phyloP scores from a whole-genome alignment of 2,888 invertebrate species.

The Odontothrips loti region DNA sequence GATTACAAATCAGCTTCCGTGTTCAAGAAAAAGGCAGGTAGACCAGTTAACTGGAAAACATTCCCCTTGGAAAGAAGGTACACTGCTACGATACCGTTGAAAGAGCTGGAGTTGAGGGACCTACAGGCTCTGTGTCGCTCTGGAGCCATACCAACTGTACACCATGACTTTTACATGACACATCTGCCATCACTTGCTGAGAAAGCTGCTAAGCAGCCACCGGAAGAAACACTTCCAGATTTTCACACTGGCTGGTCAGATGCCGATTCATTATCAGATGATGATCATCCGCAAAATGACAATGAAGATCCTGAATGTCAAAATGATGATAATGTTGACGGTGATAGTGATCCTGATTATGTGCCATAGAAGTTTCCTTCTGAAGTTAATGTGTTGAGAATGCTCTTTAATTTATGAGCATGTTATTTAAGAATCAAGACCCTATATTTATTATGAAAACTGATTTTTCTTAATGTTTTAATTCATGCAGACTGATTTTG shows the following conservation, averaged over 20 bases:
- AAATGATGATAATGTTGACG: background rate
- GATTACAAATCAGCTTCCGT: background rate
- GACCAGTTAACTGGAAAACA: background rate
- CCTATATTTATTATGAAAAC: no score
- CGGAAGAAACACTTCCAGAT: background rate
- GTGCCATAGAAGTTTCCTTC: no score
- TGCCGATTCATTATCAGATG: no score
- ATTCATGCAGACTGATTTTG: no score
- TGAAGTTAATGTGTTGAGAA: no score
- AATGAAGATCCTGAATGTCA: background rate
- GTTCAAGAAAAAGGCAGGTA: background rate
- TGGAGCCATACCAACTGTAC: background rate
- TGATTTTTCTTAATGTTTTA: no score
- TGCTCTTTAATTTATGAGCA: no score
- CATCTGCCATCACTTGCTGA: background rate
- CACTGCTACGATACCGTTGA: background rate
- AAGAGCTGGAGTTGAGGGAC: background rate
- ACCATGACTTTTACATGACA: background rate
- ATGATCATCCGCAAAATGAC: no score
- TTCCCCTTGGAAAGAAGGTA: background rate
- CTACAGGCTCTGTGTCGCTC: background rate
- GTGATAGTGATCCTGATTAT: no score
- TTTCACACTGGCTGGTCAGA: background rate
- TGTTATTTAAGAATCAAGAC: no score
- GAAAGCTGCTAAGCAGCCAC: background rate